Conservation (phyloP, 2,888 invertebrate genomes). For the Iselma pallidipennis region DNA sequence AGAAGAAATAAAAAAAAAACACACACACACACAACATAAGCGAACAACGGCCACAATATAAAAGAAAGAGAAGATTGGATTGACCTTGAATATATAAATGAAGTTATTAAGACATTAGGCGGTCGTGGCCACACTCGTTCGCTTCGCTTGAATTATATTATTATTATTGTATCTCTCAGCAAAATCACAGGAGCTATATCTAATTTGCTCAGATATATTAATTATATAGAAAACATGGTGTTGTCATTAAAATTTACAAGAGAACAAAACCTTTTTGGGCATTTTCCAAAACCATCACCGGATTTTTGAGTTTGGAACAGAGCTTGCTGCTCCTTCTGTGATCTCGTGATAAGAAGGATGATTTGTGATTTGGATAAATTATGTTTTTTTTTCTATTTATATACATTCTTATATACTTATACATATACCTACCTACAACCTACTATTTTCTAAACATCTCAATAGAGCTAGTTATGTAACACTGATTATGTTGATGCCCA, state of each 20-base stretch:
- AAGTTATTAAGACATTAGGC: slow-evolving; percentile 58
- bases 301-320: no score
- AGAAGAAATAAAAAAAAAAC: no score
- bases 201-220: slow-evolving; percentile 53
- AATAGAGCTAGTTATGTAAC: background rate
- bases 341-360: slow-evolving; percentile 28
- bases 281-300: slow-evolving; percentile 14
- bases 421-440: background rate
- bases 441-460: slow-evolving; percentile 19
- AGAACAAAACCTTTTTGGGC: slow-evolving; percentile 7
- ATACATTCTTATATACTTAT: background rate
- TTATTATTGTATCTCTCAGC: slow-evolving; percentile 53
- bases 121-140: slow-evolving; percentile 52
- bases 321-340: background rate
- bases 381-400: slow-evolving; percentile 17
- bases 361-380: slow-evolving; percentile 32
- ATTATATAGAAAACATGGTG: slow-evolving; percentile 46
- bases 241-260: slow-evolving; percentile 32
- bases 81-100: slow-evolving; percentile 56
- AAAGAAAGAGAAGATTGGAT: slow-evolving; percentile 41
- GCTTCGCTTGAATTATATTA: slow-evolving; percentile 47
- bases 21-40: no score
- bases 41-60: slow-evolving; percentile 27
- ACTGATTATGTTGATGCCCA: background rate
- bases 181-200: slow-evolving; percentile 54